Evolutionary conservation across 53 echinoderm and acorn worm genomes (phyloP).

Genomic region (Zoroaster sp.): DNA sequence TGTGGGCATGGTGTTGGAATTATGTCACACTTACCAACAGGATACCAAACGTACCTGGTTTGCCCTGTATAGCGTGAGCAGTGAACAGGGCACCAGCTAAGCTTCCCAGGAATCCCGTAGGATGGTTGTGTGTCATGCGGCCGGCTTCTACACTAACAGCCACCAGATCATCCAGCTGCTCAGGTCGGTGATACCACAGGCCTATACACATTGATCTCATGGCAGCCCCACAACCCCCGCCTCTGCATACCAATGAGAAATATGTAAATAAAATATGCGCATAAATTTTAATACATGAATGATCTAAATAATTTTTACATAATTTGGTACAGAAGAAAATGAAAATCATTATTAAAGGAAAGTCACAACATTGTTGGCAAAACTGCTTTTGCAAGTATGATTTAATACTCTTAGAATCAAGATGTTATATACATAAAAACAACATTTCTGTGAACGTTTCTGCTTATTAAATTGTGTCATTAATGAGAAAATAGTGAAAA

Average conservation of each 20-base stretch:
- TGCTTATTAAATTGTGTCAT: too few relatives aligned
- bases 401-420: too few relatives aligned
- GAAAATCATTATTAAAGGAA: too few relatives aligned
- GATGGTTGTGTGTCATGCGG: constrained; percentile 93
- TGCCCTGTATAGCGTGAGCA: constrained; percentile 76
- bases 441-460: too few relatives aligned
- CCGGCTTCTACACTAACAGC: constrained; percentile 82
- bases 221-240: constrained; percentile 95
- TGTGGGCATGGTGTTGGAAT: too few relatives aligned
- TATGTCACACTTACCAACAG: too few relatives aligned
- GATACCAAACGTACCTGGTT: constrained; percentile 67
- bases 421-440: too few relatives aligned
- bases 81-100: constrained; percentile 91
- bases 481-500: too few relatives aligned
- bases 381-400: too few relatives aligned
- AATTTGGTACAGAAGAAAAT: background rate
- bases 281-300: constrained; percentile 20
- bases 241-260: constrained; percentile 68
- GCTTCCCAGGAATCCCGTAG: constrained; percentile 88
- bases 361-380: too few relatives aligned
- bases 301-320: background rate
- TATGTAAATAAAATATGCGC: background rate
- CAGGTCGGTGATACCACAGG: constrained; percentile 71
- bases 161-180: constrained; percentile 81
- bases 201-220: constrained; percentile 99